These are phyloP conservation scores for Dissostichus mawsoni DNA, from an alignment of 2,113 vertebrate genomes.

Conservation along the genomic window DNA sequence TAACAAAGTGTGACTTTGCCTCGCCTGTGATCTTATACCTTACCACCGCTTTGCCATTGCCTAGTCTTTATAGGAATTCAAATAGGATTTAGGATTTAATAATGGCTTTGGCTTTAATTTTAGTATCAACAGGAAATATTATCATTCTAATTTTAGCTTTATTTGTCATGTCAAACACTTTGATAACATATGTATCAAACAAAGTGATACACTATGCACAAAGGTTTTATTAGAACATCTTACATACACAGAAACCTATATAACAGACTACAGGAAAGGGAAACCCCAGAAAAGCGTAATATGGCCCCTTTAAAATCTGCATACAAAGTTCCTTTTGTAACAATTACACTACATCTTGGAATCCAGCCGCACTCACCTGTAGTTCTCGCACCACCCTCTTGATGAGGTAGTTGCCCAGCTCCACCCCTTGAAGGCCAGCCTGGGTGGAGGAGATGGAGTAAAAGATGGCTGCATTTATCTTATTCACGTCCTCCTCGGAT, in stretches of 20 bases:
- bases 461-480: slow-evolving; percentile 91
- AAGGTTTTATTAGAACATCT: neutral
- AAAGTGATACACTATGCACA: neutral
- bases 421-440: slow-evolving; percentile 94
- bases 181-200: neutral
- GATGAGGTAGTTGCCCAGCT: slow-evolving; percentile 95
- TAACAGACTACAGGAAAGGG: no score
- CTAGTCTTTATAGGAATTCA: neutral
- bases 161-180: neutral
- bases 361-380: slow-evolving; percentile 84
- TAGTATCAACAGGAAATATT: neutral
- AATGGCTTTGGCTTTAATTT: neutral
- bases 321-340: neutral
- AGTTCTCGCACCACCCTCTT: slow-evolving; percentile 94
- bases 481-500: slow-evolving; percentile 85
- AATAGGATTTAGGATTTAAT: neutral
- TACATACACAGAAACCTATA: no score
- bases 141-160: neutral
- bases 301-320: neutral
- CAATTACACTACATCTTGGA: neutral
- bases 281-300: no score
- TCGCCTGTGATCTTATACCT: neutral
- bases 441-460: slow-evolving; percentile 97
- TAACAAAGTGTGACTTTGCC: neutral
- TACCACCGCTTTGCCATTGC: neutral